phyloP scores from a whole-genome alignment of 2,113 vertebrate genomes.

The Thamnophis sirtalis region DNA sequence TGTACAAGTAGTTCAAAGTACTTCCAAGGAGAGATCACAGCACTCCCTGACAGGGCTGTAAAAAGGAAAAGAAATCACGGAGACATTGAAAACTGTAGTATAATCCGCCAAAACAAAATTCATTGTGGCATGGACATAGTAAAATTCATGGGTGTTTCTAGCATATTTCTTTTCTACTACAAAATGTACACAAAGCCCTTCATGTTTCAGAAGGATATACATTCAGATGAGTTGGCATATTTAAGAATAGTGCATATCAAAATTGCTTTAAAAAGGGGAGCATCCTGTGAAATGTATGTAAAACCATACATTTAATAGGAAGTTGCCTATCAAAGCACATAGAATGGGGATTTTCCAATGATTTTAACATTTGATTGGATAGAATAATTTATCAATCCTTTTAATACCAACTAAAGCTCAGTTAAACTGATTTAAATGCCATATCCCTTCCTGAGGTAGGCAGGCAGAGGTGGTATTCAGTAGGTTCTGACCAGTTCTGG shows the following conservation, averaged over 20 bases:
- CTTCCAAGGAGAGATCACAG: neutral
- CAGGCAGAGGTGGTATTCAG: neutral
- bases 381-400: neutral
- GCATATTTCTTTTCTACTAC: neutral
- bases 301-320: neutral
- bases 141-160: neutral
- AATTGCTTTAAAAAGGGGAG: neutral
- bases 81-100: neutral
- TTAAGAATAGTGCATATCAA: neutral
- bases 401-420: neutral
- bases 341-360: neutral
- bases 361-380: neutral
- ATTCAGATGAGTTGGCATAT: neutral
- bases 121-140: neutral
- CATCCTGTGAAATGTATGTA: neutral
- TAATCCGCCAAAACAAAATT: neutral
- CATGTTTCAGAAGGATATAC: neutral
- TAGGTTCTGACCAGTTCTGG: no score
- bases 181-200: neutral
- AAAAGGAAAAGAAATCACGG: neutral
- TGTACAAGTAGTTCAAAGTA: neutral
- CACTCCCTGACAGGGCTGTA: neutral
- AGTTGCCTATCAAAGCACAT: neutral
- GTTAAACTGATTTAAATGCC: neutral
- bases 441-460: neutral